Conservation (phyloP, 2,888 invertebrate genomes). For the Cryptus viduatorius region DNA sequence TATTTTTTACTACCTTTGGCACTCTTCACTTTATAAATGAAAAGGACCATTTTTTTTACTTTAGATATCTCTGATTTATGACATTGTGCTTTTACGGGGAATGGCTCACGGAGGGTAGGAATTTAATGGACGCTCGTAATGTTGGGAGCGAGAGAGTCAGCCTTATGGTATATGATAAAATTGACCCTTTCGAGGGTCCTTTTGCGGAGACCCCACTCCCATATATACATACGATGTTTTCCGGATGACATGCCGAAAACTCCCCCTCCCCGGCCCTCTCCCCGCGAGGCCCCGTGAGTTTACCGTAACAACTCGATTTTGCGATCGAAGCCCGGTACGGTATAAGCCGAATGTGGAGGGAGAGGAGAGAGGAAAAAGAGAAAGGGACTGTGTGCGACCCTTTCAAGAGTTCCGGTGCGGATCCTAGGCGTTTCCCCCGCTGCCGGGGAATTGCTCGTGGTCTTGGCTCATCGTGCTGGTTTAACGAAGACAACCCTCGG, state of each 20-base stretch:
- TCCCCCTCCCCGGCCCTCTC: no score
- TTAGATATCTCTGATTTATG: slow-evolving; percentile 1
- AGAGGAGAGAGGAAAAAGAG: neutral
- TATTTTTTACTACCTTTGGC: neutral
- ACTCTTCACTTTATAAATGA: neutral
- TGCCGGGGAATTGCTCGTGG: slow-evolving; percentile 38
- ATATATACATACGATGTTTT: slow-evolving; percentile 19
- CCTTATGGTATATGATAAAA: slow-evolving; percentile 33
- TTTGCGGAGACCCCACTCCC: neutral
- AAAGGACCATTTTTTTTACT: neutral
- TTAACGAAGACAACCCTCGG: slow-evolving; percentile 32
- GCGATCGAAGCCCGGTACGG: slow-evolving; percentile 1
- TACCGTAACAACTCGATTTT: slow-evolving; percentile 43
- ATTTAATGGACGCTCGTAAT: slow-evolving; percentile 60
- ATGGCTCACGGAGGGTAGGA: slow-evolving; percentile 1
- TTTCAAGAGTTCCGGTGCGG: slow-evolving; percentile 42
- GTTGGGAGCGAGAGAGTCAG: slow-evolving; percentile 55
- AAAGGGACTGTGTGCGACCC: slow-evolving; percentile 8
- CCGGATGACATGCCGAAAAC: slow-evolving; percentile 32
- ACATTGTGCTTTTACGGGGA: slow-evolving; percentile 50
- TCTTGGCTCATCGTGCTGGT: neutral
- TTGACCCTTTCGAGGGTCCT: slow-evolving; percentile 47
- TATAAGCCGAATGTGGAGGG: neutral
- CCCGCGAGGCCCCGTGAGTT: neutral
- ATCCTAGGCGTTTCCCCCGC: slow-evolving; percentile 14